Base-by-base conservation (phyloP, 2,888 invertebrate genomes). In the Tetheella fluctuosa region DNA sequence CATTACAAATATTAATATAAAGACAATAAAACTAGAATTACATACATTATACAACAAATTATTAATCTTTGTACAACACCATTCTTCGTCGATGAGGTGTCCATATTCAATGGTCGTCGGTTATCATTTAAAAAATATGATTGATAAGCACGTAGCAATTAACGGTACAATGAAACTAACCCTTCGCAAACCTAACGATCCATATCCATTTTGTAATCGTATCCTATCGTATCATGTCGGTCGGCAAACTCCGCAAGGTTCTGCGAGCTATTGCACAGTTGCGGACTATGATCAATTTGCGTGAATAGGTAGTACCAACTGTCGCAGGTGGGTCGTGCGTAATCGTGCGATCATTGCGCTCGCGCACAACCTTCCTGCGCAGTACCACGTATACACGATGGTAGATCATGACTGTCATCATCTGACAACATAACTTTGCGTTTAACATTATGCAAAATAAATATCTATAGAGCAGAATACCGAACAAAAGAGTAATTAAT, bases 1-100 rank as follows among this genome's bases (percentile, higher is more conserved):
- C 91, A 93, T 93, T 93, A 92, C 89, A 88, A 91, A 91, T 91
- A 90, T 90, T 90, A 87, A 90, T 88, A 91, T 89, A 91, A 87
- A 91, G 88, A 89, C 87, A 86, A 88, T 92, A 90, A 88, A 91
- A 89, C 91, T 92, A 92, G 85, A 88, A 87, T 91, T 92, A 92
- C 89, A 89, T 89, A 88, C 85, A 90, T 89, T 88, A 90, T 86
- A 93, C 90, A 92, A 92, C 91, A 89, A 90, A 90, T 90, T 89
- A 90, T 89, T 90, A 89, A 89, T 83, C 84, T 88, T 86, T 87
- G 84, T 86, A 89, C 89, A 87, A 86, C 88, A 86, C 84, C 85
- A 75, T 80, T 78, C 76, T 79, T 79, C 83, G 74, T 81, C 76
- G 77, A 76, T 80, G 80, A 79, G 80, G 82, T 80, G 82, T 83